Evolutionary conservation across 2,888 invertebrate species (phyloP), one percentile per base, ranked within the genome.

Genomic region (Iphiclides podalirius): DNA sequence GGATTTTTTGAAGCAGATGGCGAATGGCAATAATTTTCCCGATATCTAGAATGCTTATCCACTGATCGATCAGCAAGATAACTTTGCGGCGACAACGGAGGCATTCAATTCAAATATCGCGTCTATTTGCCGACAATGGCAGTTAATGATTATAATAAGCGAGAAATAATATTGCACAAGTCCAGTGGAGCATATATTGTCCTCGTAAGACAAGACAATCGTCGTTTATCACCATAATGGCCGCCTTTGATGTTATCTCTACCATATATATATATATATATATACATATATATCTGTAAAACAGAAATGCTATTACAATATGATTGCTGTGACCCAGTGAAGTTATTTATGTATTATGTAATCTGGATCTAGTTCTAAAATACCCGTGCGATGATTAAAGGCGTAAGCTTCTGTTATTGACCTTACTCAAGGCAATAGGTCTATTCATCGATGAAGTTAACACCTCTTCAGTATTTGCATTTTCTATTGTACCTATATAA

Each of bases 31-130:
- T 72, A 69, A 72, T 67, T 79, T 75, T 63, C 64, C 64, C 64
- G 59, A 60, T 70, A 76, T 71, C 70, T 68, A 65, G 63, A 63
- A 63, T 56, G 54, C 58, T 66, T 78, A 84, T 85, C 85, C 66
- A 37, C 55, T 55, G 83, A 85, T 84, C 69, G 63, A 84, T 84
- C 82, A 68, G 53, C 33, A 46, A 60, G 84, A 87, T 86, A 83
- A 67, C 64, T 63, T 58, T 61, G 69, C 68, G 70, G 75, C 67
- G 70, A 63, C 69, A 69, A 69, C 70, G 66, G 77, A 71, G 69
- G 78, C 79, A 84, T 85, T 85, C 84, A 84, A 85, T 86, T 85
- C 84, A 85, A 83, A 83, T 82, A 82, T 77, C 75, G 61, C 44
- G 68, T 67, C 66, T 67, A 70, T 63, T 64, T 69, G 70, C 76